Conservation (phyloP, 2,113 vertebrate genomes). For the Andinoacara biseriatus region DNA sequence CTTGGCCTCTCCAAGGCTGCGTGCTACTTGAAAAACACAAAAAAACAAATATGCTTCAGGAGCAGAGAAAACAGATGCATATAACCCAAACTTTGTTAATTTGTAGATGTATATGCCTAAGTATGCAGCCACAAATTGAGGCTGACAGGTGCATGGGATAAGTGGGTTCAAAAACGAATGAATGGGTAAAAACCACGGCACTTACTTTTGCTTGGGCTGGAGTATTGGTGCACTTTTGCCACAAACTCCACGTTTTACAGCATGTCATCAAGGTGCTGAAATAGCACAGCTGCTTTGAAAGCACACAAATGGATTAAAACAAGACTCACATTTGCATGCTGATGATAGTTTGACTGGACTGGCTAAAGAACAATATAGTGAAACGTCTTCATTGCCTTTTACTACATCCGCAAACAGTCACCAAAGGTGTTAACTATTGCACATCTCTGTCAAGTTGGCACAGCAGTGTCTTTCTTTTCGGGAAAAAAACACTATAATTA, state of each 20-base stretch:
- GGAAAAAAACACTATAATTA: neutral
- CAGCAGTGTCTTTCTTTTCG: neutral
- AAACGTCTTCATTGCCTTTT: conserved; percentile 54
- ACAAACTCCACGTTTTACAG: conserved; percentile 58
- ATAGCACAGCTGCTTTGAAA: conserved; percentile 49
- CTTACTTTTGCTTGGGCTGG: conserved; percentile 26
- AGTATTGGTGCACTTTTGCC: conserved; percentile 14
- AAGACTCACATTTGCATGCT: conserved; percentile 45
- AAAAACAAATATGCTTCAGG: conserved; percentile 6
- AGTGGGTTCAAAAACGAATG: neutral
- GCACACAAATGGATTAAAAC: conserved; percentile 46
- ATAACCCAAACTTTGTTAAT: neutral
- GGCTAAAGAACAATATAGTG: conserved; percentile 26
- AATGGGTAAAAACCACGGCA: neutral
- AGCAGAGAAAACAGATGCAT: conserved; percentile 4
- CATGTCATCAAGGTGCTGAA: conserved; percentile 65
- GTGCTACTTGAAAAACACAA: neutral
- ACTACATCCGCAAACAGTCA: conserved; percentile 61
- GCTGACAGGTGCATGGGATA: neutral
- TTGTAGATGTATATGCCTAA: neutral
- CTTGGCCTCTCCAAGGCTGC: conserved; percentile 17
- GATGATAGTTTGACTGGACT: conserved; percentile 53
- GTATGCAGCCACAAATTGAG: neutral
- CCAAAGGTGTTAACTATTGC: conserved; percentile 1
- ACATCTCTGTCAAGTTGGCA: neutral